Conservation (phyloP, 2,797 vertebrate species). For the Tragelaphus eurycerus region DNA sequence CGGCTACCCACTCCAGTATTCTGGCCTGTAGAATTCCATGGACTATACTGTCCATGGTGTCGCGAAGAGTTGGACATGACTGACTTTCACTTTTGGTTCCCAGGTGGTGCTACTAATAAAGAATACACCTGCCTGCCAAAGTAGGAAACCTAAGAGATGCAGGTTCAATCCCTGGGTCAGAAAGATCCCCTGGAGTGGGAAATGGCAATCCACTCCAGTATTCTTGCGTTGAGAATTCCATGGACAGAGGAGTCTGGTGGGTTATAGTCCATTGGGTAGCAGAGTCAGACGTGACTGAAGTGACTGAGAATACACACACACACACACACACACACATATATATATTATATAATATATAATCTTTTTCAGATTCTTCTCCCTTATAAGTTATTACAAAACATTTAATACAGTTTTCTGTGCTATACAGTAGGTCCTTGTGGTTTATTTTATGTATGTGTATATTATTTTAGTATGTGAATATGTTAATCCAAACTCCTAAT, state of each 20-base stretch:
- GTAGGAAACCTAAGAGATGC: neutral
- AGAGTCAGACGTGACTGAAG: neutral
- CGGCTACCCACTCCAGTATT: neutral
- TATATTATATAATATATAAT: neutral
- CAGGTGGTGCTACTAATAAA: neutral
- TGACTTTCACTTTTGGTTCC: neutral
- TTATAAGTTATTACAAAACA: neutral
- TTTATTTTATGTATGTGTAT: neutral
- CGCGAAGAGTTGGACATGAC: neutral
- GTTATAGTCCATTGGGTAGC: accelerated
- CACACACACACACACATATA: neutral
- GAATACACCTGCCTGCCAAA: neutral
- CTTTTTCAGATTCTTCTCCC: neutral
- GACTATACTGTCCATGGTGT: neutral
- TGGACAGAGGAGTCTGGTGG: neutral
- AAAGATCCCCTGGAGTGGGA: neutral
- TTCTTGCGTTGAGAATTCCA: neutral
- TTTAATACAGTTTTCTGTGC: neutral
- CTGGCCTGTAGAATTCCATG: neutral
- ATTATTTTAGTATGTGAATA: neutral
- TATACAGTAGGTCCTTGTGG: neutral
- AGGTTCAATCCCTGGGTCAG: neutral
- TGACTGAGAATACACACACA: neutral
- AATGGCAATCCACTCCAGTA: neutral
- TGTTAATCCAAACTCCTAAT: neutral